These are phyloP conservation scores for Rhodinocichla rosea DNA, from an alignment of 2,113 vertebrate species.

Conservation along the genomic window DNA sequence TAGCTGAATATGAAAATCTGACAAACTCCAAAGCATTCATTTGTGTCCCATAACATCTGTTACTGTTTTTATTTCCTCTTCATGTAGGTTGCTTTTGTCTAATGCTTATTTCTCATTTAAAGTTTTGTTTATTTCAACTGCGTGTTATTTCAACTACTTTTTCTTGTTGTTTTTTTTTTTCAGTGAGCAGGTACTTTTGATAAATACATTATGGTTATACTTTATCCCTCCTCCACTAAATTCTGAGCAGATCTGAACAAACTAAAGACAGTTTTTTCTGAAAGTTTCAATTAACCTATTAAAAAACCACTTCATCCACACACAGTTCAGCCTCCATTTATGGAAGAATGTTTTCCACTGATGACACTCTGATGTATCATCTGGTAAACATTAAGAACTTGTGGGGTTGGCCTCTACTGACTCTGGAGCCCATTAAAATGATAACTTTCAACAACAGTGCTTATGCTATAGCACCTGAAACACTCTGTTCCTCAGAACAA, in stretches of 20 bases:
- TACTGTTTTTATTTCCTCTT: neutral
- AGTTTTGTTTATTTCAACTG: neutral
- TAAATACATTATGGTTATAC: neutral
- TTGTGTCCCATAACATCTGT: conserved; percentile 3
- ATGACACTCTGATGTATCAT: neutral
- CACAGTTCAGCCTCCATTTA: neutral
- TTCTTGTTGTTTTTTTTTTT: neutral
- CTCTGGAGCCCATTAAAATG: neutral
- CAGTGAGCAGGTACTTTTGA: neutral
- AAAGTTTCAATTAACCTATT: neutral
- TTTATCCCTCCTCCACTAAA: neutral
- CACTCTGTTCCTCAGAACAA: neutral
- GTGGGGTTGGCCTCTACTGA: neutral
- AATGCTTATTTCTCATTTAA: neutral
- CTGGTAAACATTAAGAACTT: neutral
- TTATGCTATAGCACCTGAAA: neutral
- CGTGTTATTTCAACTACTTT: neutral
- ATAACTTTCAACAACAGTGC: neutral
- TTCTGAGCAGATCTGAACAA: neutral
- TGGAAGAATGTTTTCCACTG: neutral
- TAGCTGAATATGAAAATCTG: neutral
- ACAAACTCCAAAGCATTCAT: neutral
- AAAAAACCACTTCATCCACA: neutral
- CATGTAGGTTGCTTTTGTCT: neutral
- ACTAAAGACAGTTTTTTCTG: neutral